Conservation (phyloP, 1,140 invertebrate species). For the Caenorhabditis elegans region WBcel235 BX284603.4:3995501-3996000, state of each 20-base stretch:
- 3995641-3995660: background rate
- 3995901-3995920: too few species aligned
- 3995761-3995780: too few species aligned
- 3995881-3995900: too few species aligned
- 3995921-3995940: too few species aligned
- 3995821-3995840: too few species aligned
- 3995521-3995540: background rate
- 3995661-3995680: background rate
- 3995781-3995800: too few species aligned
- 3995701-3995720: background rate
- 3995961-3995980: too few species aligned
- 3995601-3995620: background rate
- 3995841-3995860: background rate
- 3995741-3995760: background rate
- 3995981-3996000: too few species aligned
- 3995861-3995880: too few species aligned
- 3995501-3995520: conserved; percentile 19
- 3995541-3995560: too few species aligned
- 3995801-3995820: too few species aligned
- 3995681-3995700: background rate
- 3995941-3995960: too few species aligned
- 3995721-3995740: background rate
- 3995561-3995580: background rate
- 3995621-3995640: background rate
- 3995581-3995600: background rate